Evolutionary conservation across 2,113 vertebrate species (phyloP), one percentile per base, ranked within the genome.

Genomic region (Megalops atlanticus): DNA sequence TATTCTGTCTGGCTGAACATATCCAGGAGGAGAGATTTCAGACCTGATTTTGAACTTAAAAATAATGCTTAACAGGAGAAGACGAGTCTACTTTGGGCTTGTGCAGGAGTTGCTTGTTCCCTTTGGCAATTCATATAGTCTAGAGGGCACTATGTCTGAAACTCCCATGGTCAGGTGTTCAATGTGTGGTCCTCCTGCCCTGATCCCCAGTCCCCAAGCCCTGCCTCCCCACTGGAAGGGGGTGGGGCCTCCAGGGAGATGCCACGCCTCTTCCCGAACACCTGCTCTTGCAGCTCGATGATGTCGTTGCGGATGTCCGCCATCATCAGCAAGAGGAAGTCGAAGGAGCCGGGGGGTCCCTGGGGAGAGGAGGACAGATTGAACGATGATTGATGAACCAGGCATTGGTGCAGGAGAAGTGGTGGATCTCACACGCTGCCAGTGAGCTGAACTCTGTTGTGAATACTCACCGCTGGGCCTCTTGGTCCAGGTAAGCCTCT

Each of bases 291-390:
- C 47, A 95, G 89, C 74, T 95, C 94, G 16, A 91, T 93, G 74
- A 95, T 95, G 87, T 95, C 94, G 0, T 94, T 92, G 16, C 94
- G 92, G 84, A 95, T 94, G 87, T 95, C 94, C 0, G 94, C 94
- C 92, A 95, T 94, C 93, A 95, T 93, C 47, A 95, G 90, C 18
- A 95, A 78, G 1, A 95, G 92, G 87, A 95, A 94, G 87, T 95
- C 93, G 0, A 94, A 95, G 10, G 94, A 95, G 39, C 94, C 94
- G 0, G 94, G 94, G 0, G 94, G 92, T 43, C 93, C 94, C 94
- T 95, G 85, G 27, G 40, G 68, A 12, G n/a, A 24, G 45, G 38
- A 76, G 40, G 24, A 4, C 21, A 38, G 16, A 12, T n/a, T n/a
- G 15, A 35, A 38, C 11, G 21, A 39, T 47, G 27, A 21, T 33